phyloP scores from a whole-genome alignment of 2,113 vertebrate genomes.

The Archilochus colubris region DNA sequence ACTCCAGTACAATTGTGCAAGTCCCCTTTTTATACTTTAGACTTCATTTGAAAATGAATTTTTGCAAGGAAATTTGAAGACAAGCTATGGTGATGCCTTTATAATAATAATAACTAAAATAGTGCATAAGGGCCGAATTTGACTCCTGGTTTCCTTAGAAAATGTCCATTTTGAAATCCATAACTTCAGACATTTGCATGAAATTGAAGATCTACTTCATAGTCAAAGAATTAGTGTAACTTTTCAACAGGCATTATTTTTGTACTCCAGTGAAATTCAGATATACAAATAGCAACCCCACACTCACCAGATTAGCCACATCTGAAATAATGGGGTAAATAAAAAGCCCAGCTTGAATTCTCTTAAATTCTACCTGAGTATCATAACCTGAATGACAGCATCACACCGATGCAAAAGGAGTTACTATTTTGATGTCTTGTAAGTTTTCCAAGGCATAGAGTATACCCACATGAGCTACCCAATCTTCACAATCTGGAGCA shows the following conservation, averaged over 20 bases:
- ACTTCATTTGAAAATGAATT: neutral
- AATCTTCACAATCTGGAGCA: neutral
- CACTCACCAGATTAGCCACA: rapidly evolving
- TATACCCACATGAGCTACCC: rapidly evolving
- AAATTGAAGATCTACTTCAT: neutral
- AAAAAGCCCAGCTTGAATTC: neutral
- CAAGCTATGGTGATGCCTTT: neutral
- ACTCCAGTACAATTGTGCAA: neutral
- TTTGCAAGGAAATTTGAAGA: neutral
- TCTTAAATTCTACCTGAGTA: neutral
- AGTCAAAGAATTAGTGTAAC: neutral
- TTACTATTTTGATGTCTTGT: neutral
- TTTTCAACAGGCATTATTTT: neutral
- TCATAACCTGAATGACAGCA: neutral
- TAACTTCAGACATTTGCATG: neutral
- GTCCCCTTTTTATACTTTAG: neutral
- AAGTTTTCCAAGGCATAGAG: neutral
- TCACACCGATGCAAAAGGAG: neutral
- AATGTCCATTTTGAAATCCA: neutral
- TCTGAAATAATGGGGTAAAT: neutral
- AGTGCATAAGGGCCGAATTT: neutral
- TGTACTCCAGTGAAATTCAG: neutral
- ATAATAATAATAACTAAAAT: neutral
- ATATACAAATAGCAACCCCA: neutral
- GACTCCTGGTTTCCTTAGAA: neutral